Conservation (phyloP, 35 echinoderm and acorn worm species). For the Nesometra sesokonis region DNA sequence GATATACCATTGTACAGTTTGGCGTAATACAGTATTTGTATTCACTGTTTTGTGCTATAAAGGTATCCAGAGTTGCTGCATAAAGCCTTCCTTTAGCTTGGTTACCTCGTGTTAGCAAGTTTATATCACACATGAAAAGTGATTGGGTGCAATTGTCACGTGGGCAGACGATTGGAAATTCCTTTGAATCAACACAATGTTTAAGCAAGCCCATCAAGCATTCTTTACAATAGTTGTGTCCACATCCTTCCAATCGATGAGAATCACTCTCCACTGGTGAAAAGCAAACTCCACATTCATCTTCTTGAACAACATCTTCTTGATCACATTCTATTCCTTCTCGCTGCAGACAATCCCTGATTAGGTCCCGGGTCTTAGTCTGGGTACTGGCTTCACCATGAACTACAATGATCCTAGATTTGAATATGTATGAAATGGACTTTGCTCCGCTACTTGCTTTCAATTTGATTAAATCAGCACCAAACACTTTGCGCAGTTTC, state of each 20-base stretch:
- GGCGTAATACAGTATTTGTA: constrained; percentile 24
- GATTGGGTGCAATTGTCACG: constrained; percentile 1
- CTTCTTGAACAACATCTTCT: neutral
- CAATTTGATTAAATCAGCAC: constrained; percentile 13
- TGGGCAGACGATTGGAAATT: neutral
- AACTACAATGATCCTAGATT: neutral
- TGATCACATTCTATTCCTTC: constrained; percentile 5
- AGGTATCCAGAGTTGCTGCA: neutral
- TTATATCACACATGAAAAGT: constrained; percentile 26
- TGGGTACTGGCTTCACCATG: neutral
- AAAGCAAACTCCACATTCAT: constrained; percentile 28
- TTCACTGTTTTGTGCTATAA: constrained; percentile 1
- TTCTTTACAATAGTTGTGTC: constrained; percentile 6
- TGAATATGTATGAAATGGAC: neutral
- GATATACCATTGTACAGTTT: constrained; percentile 28
- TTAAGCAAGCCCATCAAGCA: constrained; percentile 3
- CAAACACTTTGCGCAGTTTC: constrained; percentile 2
- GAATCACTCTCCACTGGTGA: constrained; percentile 1
- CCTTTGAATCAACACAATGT: neutral
- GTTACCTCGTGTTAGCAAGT: neutral
- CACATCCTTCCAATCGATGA: constrained; percentile 20
- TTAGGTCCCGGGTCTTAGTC: neutral
- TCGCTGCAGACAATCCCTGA: constrained; percentile 2
- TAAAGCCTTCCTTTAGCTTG: neutral
- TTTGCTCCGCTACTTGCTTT: neutral